A percentile compares a stretch with the other conserved stretches of the same genome.
These are phyloP conservation scores for Protophormia terraenovae DNA, from an alignment of 2,888 invertebrate species.

Conservation along the genomic window DNA sequence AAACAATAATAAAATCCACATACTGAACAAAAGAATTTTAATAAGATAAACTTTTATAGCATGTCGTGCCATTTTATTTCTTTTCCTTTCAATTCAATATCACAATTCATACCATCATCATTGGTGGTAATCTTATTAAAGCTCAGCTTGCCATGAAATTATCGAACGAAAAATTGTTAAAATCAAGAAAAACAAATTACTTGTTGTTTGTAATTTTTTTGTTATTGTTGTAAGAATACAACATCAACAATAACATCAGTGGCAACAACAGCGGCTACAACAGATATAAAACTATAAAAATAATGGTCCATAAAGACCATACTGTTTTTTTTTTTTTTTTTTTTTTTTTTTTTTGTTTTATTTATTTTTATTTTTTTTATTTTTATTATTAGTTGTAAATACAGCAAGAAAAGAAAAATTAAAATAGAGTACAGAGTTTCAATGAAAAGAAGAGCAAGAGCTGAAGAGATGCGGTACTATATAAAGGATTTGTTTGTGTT, in stretches of 20 bases:
- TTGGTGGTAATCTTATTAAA: constrained; percentile 36
- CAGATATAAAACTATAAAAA: constrained; percentile 9
- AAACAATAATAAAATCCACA: not conserved
- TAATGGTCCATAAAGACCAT: constrained; percentile 8
- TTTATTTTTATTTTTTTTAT: not conserved
- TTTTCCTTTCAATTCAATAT: constrained; percentile 8
- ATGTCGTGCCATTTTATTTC: constrained; percentile 15
- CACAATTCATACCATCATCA: constrained; percentile 7
- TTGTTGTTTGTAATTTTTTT: too few species aligned
- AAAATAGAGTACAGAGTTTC: not conserved
- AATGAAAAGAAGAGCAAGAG: not conserved
- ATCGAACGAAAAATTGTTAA: constrained; percentile 20
- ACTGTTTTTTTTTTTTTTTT: not conserved
- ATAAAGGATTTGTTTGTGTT: not conserved
- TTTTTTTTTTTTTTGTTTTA: not conserved
- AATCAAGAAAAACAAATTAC: constrained; percentile 56
- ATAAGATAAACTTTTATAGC: constrained; percentile 32
- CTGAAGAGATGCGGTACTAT: too few species aligned
- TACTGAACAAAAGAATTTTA: constrained; percentile 46
- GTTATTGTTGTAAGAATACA: constrained; percentile 16
- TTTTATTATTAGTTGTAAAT: constrained; percentile 19
- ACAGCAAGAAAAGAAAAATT: not conserved
- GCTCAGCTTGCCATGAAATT: constrained; percentile 33
- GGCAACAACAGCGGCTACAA: not conserved
- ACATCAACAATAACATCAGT: not conserved